These are phyloP conservation scores for Adineta ricciae DNA, from an alignment of 2,888 invertebrate species.

Conservation along the genomic window DNA sequence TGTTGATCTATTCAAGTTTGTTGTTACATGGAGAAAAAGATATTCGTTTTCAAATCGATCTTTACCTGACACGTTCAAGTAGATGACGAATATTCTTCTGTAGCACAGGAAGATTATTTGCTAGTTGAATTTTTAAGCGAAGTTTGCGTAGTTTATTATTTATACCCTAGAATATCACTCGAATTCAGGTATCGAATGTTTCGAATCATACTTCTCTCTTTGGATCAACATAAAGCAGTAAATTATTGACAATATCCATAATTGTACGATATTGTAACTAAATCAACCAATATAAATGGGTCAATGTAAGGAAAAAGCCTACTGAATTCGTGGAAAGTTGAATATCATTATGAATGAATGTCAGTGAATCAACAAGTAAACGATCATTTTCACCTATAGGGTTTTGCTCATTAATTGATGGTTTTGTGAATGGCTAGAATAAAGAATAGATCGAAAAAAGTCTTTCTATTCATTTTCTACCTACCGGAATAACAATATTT, in stretches of 20 bases:
- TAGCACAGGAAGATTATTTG: background rate
- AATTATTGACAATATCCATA: conserved; percentile 89
- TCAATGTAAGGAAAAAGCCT: conserved; percentile 36
- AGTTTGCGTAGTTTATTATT: background rate
- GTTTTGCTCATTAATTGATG: background rate
- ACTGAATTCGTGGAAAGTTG: conserved; percentile 94
- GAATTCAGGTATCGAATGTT: too few relatives aligned
- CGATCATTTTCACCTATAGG: background rate
- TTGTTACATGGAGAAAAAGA: too few relatives aligned
- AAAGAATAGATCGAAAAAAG: too few relatives aligned
- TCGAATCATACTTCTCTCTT: conserved; percentile 60
- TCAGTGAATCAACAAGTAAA: conserved; percentile 81
- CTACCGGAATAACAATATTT: background rate
- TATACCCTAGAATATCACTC: background rate
- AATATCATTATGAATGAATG: conserved; percentile 91
- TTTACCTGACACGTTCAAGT: background rate
- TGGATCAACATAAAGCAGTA: conserved; percentile 88
- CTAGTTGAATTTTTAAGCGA: conserved; percentile 10
- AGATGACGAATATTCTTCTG: background rate
- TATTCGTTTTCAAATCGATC: too few relatives aligned
- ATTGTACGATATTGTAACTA: conserved; percentile 78
- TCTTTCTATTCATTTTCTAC: too few relatives aligned
- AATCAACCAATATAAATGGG: conserved; percentile 29
- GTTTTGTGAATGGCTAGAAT: background rate
- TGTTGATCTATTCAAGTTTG: background rate